Evolutionary conservation across 2,113 vertebrate genomes (phyloP), one percentile per base, ranked within the genome.

Genomic region (Verasper variegatus): DNA sequence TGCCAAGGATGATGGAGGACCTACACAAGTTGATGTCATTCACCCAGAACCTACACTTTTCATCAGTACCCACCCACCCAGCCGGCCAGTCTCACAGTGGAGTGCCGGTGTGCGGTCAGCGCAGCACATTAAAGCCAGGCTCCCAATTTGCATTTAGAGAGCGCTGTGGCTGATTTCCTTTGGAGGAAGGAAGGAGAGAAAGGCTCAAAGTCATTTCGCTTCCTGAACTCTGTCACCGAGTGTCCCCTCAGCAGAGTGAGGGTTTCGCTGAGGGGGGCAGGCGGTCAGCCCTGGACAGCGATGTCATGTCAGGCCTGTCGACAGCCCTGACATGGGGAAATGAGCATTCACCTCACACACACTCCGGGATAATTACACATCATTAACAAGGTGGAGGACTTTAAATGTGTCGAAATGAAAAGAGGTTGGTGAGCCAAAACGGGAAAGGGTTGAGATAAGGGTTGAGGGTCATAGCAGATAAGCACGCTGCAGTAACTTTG

Each of bases 311-410:
- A 66, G 80, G 67, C 68, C 78, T 77, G 80, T 82, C 81, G 78
- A 67, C 84, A 78, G 71, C 51, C 23, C 73, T 40, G 77, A 71
- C 71, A 79, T 15, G 11, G 62, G 82, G 49, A 72, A 82, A 88
- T 82, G 82, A 72, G 68, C 7, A 68, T 62, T 81, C 81, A 84
- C 79, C 86, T 85, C 40, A 18, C 72, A 80, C 45, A 64, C 83
- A 77, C 86, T 86, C 83, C 35, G 72, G 47, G 35, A 84, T 88
- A 88, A 92, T 92, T 87, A 79, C 69, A 73, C 86, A 81, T 68
- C 69, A 84, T 88, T 83, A 88, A 84, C 54, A 10, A 86, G 68
- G 45, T 57, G 68, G 69, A 80, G 71, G 71, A 24, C 68, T 66
- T 81, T 57, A 60, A 77, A 83, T 8, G 15, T 83, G 74, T 51